Conservation (phyloP, 2,888 invertebrate genomes). For the Scrobipalpa costella region DNA sequence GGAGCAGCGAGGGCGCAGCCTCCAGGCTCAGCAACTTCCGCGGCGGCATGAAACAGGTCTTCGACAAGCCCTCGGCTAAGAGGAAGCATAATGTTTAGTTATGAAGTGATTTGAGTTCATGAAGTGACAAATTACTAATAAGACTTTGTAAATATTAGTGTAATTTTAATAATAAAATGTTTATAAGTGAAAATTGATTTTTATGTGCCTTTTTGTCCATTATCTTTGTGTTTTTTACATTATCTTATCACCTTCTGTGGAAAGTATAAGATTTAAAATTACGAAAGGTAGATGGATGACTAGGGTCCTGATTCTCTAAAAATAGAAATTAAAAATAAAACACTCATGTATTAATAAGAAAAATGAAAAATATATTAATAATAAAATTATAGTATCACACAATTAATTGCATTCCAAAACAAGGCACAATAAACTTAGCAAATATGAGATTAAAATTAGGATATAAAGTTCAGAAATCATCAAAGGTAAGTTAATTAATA, state of each 20-base stretch:
- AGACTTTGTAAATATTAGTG: conserved; percentile 21
- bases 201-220: not conserved
- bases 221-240: too few relatives aligned
- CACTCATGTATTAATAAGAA: not conserved
- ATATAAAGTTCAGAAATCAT: too few relatives aligned
- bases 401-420: not conserved
- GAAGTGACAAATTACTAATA: not conserved
- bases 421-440: not conserved
- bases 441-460: not conserved
- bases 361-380: not conserved
- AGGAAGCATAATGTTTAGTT: conserved; percentile 54
- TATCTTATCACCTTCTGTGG: too few relatives aligned
- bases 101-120: too few relatives aligned
- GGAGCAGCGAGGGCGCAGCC: conserved; percentile 92
- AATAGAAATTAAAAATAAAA: too few relatives aligned
- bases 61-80: conserved; percentile 90
- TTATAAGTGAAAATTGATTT: not conserved
- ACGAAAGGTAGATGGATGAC: too few relatives aligned
- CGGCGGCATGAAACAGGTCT: conserved; percentile 95
- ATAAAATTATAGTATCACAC: not conserved
- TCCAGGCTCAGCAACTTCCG: conserved; percentile 84
- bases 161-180: conserved; percentile 17
- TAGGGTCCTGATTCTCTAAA: too few relatives aligned
- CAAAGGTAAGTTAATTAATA: too few relatives aligned
- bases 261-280: too few relatives aligned